phyloP scores from a whole-genome alignment of 2,888 invertebrate genomes.

The Cordilura impudica region DNA sequence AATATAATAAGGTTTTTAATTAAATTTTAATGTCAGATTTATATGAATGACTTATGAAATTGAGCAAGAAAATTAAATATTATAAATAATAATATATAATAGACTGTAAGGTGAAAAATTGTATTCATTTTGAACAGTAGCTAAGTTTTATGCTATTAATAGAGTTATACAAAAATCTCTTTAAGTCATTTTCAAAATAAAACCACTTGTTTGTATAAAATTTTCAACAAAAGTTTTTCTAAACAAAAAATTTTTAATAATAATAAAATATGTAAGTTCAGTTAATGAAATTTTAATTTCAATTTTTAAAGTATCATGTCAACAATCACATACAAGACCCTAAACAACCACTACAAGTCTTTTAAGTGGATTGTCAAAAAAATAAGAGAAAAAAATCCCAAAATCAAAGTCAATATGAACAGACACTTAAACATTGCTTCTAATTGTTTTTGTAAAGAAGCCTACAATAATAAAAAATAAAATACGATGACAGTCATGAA shows the following conservation, averaged over 20 bases:
- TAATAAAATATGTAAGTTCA: neutral
- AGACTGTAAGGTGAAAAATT: too few species aligned
- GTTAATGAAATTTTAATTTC: slow-evolving; percentile 5
- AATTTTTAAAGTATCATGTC: slow-evolving; percentile 36
- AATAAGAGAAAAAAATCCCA: neutral
- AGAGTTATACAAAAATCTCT: neutral
- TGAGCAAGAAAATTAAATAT: too few species aligned
- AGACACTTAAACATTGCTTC: neutral
- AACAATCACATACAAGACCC: slow-evolving; percentile 2
- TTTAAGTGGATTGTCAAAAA: neutral
- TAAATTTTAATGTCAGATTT: neutral
- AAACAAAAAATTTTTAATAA: neutral
- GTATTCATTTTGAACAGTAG: too few species aligned
- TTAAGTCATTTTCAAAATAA: neutral
- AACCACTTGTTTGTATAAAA: neutral
- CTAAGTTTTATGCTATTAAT: neutral
- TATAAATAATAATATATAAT: too few species aligned
- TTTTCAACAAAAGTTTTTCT: neutral
- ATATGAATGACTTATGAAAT: slow-evolving; percentile 22
- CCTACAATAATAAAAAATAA: slow-evolving; percentile 22
- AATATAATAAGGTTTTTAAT: slow-evolving; percentile 20
- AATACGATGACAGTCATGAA: slow-evolving; percentile 30
- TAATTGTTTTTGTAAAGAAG: neutral
- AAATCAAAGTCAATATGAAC: neutral
- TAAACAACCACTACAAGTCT: neutral